Evolutionary conservation across 2,888 invertebrate genomes (phyloP).

Genomic region (Pediacus dermestoides): DNA sequence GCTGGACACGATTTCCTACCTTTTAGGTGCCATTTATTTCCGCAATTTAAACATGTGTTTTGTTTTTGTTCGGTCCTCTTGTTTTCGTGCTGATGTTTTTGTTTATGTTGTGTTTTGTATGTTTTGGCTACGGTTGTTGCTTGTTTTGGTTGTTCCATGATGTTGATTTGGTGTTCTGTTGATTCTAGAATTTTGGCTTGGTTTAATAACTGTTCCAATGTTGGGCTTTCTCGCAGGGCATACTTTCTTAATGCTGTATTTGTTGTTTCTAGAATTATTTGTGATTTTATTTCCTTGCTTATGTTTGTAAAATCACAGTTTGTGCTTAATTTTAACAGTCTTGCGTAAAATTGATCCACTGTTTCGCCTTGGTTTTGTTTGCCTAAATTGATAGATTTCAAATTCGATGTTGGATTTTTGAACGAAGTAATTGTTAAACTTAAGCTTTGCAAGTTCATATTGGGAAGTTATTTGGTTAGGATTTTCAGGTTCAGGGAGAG

Average conservation of each 20-base stretch:
- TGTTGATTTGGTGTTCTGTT: neutral
- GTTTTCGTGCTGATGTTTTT: neutral
- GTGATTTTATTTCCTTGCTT: constrained; percentile 2
- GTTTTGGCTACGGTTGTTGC: neutral
- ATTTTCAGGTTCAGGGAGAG: too few species aligned
- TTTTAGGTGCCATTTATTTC: constrained; percentile 15
- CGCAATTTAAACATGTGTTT: constrained; percentile 18
- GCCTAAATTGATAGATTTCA: constrained; percentile 8
- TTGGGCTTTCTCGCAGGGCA: constrained; percentile 3
- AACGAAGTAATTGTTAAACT: constrained; percentile 2
- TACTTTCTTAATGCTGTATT: neutral
- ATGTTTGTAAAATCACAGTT: constrained; percentile 1
- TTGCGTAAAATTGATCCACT: neutral
- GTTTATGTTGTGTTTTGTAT: neutral
- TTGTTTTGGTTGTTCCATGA: neutral
- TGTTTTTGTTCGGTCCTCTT: constrained; percentile 15
- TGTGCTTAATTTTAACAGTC: neutral
- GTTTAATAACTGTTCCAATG: neutral
- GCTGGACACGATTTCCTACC: constrained; percentile 18
- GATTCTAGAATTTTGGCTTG: neutral
- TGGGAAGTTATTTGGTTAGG: neutral
- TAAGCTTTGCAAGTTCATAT: neutral
- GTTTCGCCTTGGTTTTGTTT: constrained; percentile 9
- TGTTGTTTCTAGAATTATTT: neutral
- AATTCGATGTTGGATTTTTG: constrained; percentile 7